These are phyloP conservation scores for Pachypanchax playfairii DNA, from an alignment of 2,113 vertebrate genomes.

Conservation along the genomic window DNA sequence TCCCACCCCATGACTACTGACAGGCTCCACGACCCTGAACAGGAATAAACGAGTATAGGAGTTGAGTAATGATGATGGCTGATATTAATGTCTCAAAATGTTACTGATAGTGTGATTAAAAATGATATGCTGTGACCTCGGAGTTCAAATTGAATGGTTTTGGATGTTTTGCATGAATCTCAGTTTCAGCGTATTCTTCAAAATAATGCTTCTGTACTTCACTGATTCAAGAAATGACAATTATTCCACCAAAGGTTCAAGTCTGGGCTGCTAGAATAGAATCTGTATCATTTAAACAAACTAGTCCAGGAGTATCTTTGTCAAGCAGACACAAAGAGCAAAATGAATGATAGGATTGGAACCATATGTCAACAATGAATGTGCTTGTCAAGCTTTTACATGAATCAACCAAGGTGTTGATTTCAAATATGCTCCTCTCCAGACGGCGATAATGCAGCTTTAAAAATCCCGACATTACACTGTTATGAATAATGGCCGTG, in stretches of 20 bases:
- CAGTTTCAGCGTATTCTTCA: too few relatives aligned
- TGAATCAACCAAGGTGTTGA: slow-evolving; percentile 32
- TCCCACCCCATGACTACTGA: too few relatives aligned
- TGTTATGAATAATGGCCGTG: slow-evolving; percentile 45
- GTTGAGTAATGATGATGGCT: too few relatives aligned
- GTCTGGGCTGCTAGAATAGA: background rate
- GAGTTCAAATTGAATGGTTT: too few relatives aligned
- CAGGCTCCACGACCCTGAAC: too few relatives aligned
- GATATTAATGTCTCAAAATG: too few relatives aligned
- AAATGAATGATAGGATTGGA: slow-evolving; percentile 12
- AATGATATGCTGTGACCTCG: too few relatives aligned
- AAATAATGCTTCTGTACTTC: background rate
- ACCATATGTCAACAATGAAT: slow-evolving; percentile 13
- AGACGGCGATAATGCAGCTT: slow-evolving; percentile 29
- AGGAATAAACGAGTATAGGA: too few relatives aligned
- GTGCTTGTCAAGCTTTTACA: background rate
- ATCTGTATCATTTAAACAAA: background rate
- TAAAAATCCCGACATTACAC: slow-evolving; percentile 37
- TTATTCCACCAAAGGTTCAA: background rate
- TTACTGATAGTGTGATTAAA: too few relatives aligned
- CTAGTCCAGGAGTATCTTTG: background rate
- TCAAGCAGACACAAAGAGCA: background rate
- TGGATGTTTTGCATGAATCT: too few relatives aligned
- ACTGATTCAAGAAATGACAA: background rate
- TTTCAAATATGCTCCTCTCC: slow-evolving; percentile 20